These are phyloP conservation scores for Drosophila mayaguana DNA, from an alignment of 2,888 invertebrate genomes.

Conservation along the genomic window DNA sequence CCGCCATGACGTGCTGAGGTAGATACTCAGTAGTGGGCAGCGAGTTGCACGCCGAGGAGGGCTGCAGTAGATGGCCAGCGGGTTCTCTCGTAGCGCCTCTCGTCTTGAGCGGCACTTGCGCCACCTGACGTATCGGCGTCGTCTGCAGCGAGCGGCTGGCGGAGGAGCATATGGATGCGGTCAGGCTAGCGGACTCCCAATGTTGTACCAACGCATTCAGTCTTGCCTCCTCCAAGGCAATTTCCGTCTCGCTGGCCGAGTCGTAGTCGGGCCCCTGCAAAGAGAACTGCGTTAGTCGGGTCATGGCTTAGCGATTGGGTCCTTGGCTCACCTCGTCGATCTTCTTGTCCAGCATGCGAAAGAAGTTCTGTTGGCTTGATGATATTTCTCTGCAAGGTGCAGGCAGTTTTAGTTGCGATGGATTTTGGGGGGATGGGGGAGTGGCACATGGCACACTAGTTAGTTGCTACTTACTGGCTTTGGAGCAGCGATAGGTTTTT, in stretches of 20 bases:
- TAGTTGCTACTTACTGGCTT: conserved; percentile 86
- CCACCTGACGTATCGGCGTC: conserved; percentile 86
- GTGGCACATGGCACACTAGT: neutral
- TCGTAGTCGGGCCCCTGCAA: conserved; percentile 93
- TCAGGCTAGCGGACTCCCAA: conserved; percentile 91
- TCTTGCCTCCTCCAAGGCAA: conserved; percentile 89
- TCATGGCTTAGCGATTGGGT: neutral
- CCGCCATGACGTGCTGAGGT: conserved; percentile 80
- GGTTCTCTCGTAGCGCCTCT: conserved; percentile 20
- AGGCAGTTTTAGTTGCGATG: conserved; percentile 64
- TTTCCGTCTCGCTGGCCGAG: conserved; percentile 91
- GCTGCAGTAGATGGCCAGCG: conserved; percentile 68
- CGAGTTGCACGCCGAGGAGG: conserved; percentile 55
- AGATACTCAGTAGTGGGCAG: conserved; percentile 82
- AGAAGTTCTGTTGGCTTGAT: conserved; percentile 95
- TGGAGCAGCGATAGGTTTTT: conserved; percentile 86
- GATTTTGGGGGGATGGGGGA: conserved; percentile 15
- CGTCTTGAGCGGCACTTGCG: conserved; percentile 82
- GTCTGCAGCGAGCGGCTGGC: conserved; percentile 86
- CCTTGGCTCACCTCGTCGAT: conserved; percentile 90
- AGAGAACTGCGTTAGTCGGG: neutral
- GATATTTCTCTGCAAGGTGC: conserved; percentile 92
- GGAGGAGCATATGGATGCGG: conserved; percentile 86
- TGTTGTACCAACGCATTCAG: conserved; percentile 89
- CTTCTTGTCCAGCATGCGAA: conserved; percentile 96